A percentile compares a stretch with the other conserved stretches of the same genome.
Conservation (phyloP, 2,113 vertebrate genomes). For the Cyprinodon brontotheroides region DNA sequence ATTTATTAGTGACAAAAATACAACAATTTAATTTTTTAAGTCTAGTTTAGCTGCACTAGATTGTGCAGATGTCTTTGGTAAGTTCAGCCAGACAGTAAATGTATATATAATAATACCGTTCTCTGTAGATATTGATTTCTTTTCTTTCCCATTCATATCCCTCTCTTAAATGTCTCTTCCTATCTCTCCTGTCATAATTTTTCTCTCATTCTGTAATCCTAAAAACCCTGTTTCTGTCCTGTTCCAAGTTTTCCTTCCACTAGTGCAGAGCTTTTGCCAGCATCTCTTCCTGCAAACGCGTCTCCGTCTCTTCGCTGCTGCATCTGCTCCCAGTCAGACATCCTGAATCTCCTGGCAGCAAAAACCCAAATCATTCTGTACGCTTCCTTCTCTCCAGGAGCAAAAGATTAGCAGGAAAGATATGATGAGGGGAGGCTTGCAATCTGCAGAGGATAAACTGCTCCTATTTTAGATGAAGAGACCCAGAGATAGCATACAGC, state of each 20-base stretch:
- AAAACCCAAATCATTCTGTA: constrained; percentile 55
- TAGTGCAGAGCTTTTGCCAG: constrained; percentile 52
- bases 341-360: constrained; percentile 61
- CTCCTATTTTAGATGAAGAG: constrained; percentile 12
- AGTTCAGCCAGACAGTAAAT: neutral
- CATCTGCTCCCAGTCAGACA: constrained; percentile 73
- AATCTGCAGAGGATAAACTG: neutral
- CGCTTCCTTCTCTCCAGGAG: constrained; percentile 41
- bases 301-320: constrained; percentile 63
- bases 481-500: neutral
- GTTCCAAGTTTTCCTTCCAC: constrained; percentile 68
- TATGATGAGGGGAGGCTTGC: constrained; percentile 12
- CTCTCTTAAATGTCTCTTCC: constrained; percentile 30
- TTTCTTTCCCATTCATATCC: constrained; percentile 19
- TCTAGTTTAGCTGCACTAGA: too few species aligned
- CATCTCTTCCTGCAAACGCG: constrained; percentile 58
- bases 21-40: neutral
- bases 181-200: constrained; percentile 57
- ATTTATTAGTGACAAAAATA: too few species aligned
- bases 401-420: constrained; percentile 34
- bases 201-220: constrained; percentile 54
- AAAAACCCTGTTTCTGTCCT: constrained; percentile 56
- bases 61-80: neutral
- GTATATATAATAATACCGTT: neutral
- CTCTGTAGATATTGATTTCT: constrained; percentile 25